Evolutionary conservation across 64 coral and sea anemone genomes (phyloP), one percentile per base, ranked within the genome.

Genomic region (Exaiptasia diaphana): DNA sequence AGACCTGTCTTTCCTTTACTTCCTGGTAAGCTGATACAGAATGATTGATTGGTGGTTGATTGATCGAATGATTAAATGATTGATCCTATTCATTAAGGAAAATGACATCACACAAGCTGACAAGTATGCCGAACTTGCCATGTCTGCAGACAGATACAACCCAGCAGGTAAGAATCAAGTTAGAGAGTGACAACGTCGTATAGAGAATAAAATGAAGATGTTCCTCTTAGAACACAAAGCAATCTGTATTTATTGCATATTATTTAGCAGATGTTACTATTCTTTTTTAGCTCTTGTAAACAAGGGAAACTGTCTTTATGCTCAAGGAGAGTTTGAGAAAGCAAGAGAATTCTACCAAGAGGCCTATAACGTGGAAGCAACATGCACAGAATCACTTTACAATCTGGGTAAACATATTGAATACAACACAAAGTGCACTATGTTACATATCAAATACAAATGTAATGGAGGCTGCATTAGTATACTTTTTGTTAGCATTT

Each of bases 61-160:
- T 32, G 46, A 45, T 45, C 21, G 1, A 4, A 18, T 25, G 30
- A 25, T 11, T 8, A 59, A 59, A 8, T 10, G 8, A 61, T 13
- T 61, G 25, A 20, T 65, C 3, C 22, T 18, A 35, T 14, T 65
- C 12, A 36, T 62, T 36, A 28, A 99, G 95, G 90, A 99, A 69
- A 92, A 92, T 42, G 95, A 99, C 24, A 63, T 93, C 8, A 43
- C 80, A 1, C 95, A 99, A 62, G 95, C 95, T 50, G 95, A 99
- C 45, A 99, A 99, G 57, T 99, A 99, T 89, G 90, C 95, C 30
- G 90, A 99, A 54, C 49, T 99, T 5, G 95, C 95, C 5, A 99
- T 99, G 73, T 82, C 67, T 29, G 90, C 90, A 15, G 95, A 99
- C 75, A 81, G 95, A 43, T 99, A 99, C 50, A 99, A 99, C 46